Conservation (phyloP, 2,113 vertebrate genomes). For the Hemiprocne comata region DNA sequence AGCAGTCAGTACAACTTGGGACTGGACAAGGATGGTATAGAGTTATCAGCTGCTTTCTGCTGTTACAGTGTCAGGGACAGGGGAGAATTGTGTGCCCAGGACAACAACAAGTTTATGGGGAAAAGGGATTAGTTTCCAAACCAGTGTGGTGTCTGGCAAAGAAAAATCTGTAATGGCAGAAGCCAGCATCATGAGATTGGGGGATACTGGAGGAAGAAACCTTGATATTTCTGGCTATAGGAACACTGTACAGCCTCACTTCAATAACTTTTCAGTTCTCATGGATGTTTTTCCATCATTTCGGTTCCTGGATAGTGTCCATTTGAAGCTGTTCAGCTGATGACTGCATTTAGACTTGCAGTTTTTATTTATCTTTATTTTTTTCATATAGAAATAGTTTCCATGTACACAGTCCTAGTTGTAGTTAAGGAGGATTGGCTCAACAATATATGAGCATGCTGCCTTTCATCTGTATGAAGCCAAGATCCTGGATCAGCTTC, state of each 20-base stretch:
- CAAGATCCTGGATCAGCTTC: conserved; percentile 24
- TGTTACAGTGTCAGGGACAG: neutral
- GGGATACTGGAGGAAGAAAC: neutral
- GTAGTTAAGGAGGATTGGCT: neutral
- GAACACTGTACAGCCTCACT: neutral
- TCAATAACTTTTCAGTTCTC: neutral
- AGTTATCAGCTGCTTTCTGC: neutral
- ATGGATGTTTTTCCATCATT: neutral
- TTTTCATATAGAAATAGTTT: conserved; percentile 31
- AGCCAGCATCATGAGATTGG: neutral
- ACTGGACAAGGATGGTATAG: neutral
- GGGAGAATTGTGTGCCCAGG: neutral
- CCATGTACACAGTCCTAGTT: neutral
- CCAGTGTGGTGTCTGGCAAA: neutral
- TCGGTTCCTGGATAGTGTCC: neutral
- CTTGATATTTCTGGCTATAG: neutral
- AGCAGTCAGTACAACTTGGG: neutral
- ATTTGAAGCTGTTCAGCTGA: neutral
- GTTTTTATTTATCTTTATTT: conserved; percentile 3
- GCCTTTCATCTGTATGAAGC: conserved; percentile 8
- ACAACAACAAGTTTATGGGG: neutral
- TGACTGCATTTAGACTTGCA: neutral
- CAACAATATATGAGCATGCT: neutral
- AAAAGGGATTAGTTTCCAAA: neutral
- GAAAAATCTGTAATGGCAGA: neutral